Percentiles rank a stretch among this genome's conserved stretches.
Conservation (phyloP, 2,113 vertebrate genomes). For the Pluvialis apricaria region DNA sequence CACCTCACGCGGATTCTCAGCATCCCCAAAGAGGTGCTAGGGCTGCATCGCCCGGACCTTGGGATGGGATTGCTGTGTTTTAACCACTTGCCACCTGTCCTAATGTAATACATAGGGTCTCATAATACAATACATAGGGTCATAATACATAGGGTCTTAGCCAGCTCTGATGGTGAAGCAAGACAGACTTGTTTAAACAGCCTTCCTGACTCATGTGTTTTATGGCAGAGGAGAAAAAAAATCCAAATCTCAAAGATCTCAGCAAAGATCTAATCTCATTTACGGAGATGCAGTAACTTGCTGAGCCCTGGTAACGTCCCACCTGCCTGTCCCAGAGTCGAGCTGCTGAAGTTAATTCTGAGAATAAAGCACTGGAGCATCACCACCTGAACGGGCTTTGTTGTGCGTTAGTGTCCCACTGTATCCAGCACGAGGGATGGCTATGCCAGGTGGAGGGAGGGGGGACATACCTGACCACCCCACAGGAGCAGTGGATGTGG, state of each 20-base stretch:
- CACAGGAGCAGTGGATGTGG: rapidly evolving
- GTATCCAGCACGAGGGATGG: not conserved
- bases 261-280: not conserved
- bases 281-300: not conserved
- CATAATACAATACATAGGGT: no score
- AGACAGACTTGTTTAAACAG: not conserved
- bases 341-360: rapidly evolving
- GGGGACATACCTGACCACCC: not conserved
- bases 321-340: not conserved
- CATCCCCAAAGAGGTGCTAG: not conserved
- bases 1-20: rapidly evolving
- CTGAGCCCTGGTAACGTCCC: not conserved
- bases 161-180: not conserved
- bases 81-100: not conserved
- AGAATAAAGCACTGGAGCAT: not conserved
- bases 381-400: no score
- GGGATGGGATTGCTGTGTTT: not conserved
- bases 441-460: not conserved
- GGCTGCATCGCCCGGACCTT: not conserved
- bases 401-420: not conserved
- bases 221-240: no score
- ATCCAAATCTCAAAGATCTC: not conserved
- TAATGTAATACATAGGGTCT: not conserved
- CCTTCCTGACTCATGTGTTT: rapidly evolving
- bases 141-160: not conserved